Evolutionary conservation across 2,888 invertebrate species (phyloP).

Genomic region (Antitype chi): DNA sequence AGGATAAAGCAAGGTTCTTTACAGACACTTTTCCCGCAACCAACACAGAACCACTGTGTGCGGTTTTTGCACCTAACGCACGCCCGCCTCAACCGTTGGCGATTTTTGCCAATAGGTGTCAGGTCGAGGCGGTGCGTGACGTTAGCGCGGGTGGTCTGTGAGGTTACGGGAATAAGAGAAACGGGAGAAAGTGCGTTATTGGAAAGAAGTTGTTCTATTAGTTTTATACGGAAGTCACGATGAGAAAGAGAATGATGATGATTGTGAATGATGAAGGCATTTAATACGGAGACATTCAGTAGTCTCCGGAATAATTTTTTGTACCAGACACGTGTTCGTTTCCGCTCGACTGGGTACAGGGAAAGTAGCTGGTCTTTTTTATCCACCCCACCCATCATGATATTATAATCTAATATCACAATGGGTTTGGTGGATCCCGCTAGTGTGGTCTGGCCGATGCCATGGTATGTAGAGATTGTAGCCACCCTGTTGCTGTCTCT

Average conservation of each 20-base stretch:
- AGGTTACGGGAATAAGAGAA: neutral
- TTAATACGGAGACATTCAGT: neutral
- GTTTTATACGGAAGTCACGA: neutral
- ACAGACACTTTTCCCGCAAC: neutral
- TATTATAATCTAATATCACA: neutral
- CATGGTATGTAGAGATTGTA: conserved; percentile 8
- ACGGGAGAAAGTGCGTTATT: neutral
- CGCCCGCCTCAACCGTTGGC: too few relatives aligned
- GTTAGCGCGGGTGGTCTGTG: neutral
- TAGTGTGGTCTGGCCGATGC: neutral
- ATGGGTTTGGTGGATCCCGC: conserved; percentile 1
- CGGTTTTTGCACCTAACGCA: neutral
- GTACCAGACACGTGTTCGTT: neutral
- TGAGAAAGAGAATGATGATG: neutral
- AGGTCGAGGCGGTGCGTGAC: neutral
- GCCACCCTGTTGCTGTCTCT: neutral
- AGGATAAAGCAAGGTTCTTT: too few relatives aligned
- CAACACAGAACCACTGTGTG: neutral
- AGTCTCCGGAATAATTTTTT: neutral
- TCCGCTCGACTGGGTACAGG: neutral
- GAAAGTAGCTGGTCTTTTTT: too few relatives aligned
- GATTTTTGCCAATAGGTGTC: too few relatives aligned
- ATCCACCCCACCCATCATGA: neutral
- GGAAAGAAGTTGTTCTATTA: neutral
- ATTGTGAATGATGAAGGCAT: neutral